Base-by-base conservation (phyloP, 2,888 invertebrate species). In the Synergus laeviventris region DNA sequence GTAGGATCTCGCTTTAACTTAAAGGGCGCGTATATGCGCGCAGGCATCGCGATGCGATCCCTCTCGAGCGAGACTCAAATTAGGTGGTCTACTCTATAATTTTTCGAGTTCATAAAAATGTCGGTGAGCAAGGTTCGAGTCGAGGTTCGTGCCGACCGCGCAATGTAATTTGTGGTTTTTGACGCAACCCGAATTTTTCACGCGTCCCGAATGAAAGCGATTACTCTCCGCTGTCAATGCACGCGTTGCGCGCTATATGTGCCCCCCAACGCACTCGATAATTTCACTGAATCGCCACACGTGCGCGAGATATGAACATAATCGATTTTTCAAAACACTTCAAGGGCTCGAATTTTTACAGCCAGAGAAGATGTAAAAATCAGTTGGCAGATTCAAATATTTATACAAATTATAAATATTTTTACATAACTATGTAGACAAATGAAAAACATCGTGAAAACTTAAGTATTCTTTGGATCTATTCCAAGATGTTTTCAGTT, bases 121-220 rank as follows among this genome's bases (percentile, higher is more conserved):
- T 82, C 79, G 82, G 77, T 78, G 74, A 82, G 80, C 78, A 79
- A 77, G 82, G 75, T 80, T 78, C 78, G 81, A 74, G 78, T 78
- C 73, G 81, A 74, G 61, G 38, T 78, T 82, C 80, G 78, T 81
- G 81, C 81, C 76, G 74, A 76, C 75, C 78, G 78, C 78, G 79
- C 81, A 79, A 82, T 81, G 82, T 82, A 82, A 82, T 81, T 82
- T 81, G 82, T 81, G 82, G 79, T 82, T 82, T 82, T 80, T 78
- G 80, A 78, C 76, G 79, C 76, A 81, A 82, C 79, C 82, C 82
- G 79, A 82, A 82, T 77, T 74, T 79, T 78, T 76, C 77, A 73
- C 76, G 78, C 80, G 76, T 76, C 74, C 38, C 49, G 62, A 59
- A 73, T 70, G 62, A 42, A 62, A 73, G 64, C 59, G 45, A 60